phyloP scores from a whole-genome alignment of 2,113 vertebrate species.

The Tragelaphus scriptus region DNA sequence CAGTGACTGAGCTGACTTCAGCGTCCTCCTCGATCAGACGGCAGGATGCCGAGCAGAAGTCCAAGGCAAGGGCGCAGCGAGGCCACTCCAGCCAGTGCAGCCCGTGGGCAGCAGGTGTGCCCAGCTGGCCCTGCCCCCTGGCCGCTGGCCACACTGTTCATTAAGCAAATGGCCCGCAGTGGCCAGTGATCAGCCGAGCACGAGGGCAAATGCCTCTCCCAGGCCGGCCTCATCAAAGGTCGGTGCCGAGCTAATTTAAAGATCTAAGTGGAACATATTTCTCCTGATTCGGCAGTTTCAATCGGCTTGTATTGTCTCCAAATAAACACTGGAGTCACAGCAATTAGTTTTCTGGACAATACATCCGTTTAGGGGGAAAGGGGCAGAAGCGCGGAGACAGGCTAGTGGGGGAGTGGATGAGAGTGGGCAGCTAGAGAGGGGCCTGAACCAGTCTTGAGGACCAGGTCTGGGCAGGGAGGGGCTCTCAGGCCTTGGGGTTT shows the following conservation, averaged over 20 bases:
- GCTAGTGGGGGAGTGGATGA: fast-evolving
- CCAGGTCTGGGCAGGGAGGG: not conserved
- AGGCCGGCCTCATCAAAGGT: constrained; percentile 34
- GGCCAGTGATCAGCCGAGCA: constrained; percentile 30
- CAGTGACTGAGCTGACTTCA: not conserved
- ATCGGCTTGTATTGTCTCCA: constrained; percentile 53
- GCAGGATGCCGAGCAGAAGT: not conserved
- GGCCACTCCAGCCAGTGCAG: not conserved
- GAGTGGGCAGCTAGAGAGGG: not conserved
- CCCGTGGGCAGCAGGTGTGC: constrained; percentile 20
- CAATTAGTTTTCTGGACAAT: constrained; percentile 49
- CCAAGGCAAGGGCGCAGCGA: not conserved
- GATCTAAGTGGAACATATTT: constrained; percentile 62
- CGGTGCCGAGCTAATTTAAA: not conserved
- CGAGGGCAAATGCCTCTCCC: not conserved
- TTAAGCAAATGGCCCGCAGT: constrained; percentile 47
- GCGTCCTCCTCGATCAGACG: not conserved
- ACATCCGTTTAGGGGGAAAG: not conserved
- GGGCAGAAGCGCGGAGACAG: not conserved
- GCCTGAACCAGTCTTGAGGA: not conserved
- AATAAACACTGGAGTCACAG: constrained; percentile 51
- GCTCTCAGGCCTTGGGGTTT: not conserved
- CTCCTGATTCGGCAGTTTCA: constrained; percentile 62
- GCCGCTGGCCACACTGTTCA: constrained; percentile 14
- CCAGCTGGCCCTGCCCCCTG: not conserved